phyloP scores from a whole-genome alignment of 92 coral and sea anemone species.

The Epizoanthus ramosus region DNA sequence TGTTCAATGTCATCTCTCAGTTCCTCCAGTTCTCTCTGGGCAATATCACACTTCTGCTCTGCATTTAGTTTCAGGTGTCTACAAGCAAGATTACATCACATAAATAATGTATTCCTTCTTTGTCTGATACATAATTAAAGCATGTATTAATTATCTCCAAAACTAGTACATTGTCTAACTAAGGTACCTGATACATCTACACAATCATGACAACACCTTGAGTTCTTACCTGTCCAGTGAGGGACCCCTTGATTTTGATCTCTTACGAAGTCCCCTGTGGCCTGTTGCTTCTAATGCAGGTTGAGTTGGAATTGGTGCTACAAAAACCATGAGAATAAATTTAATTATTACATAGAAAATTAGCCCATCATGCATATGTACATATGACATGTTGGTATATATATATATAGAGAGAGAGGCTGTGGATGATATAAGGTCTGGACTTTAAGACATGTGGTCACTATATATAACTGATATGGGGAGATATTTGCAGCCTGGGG shows the following conservation, averaged over 20 bases:
- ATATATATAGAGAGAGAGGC: no score
- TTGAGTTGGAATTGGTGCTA: slow-evolving; percentile 71
- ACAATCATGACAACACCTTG: not conserved
- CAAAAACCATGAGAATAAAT: no score
- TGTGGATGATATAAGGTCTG: no score
- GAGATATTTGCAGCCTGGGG: no score
- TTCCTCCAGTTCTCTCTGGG: slow-evolving; percentile 97
- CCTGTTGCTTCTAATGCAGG: slow-evolving; percentile 75
- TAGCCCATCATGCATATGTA: no score
- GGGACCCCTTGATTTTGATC: slow-evolving; percentile 94
- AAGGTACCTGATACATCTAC: no score
- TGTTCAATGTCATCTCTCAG: slow-evolving; percentile 95
- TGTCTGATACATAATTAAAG: not conserved
- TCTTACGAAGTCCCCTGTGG: slow-evolving; percentile 86
- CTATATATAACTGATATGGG: no score
- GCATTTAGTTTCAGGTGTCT: slow-evolving; percentile 95
- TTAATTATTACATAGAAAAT: no score
- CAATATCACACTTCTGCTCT: slow-evolving; percentile 99
- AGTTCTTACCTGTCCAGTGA: slow-evolving; percentile 94
- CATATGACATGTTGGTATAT: no score
- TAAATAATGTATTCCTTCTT: not conserved
- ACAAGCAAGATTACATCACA: not conserved
- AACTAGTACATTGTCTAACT: no score
- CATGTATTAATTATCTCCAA: not conserved
- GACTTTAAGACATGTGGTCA: no score